Conservation (phyloP, 2,797 vertebrate genomes). For the Sandelia bainsii region DNA sequence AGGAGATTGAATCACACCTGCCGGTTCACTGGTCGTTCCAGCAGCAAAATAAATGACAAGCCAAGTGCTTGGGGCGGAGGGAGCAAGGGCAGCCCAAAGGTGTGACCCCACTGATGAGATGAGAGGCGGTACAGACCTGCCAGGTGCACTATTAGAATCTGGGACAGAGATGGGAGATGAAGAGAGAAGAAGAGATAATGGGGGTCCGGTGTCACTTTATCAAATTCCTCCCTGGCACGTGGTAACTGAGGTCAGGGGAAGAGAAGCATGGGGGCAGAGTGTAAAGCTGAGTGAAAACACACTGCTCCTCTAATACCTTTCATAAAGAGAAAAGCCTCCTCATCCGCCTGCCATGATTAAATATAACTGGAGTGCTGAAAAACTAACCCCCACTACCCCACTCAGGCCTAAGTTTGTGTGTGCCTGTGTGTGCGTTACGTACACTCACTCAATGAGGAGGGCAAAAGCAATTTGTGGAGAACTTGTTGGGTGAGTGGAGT, state of each 20-base stretch:
- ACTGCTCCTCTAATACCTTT: conserved; percentile 82
- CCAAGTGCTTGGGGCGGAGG: conserved; percentile 58
- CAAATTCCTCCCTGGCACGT: conserved; percentile 82
- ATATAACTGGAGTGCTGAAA: conserved; percentile 77
- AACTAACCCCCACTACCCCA: conserved; percentile 73
- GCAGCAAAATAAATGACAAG: conserved; percentile 79
- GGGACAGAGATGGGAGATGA: conserved; percentile 67
- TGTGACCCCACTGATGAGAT: conserved; percentile 83
- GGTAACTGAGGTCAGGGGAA: conserved; percentile 82
- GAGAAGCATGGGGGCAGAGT: conserved; percentile 77
- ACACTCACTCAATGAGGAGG: conserved; percentile 79
- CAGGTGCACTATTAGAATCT: conserved; percentile 76
- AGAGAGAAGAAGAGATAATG: conserved; percentile 60
- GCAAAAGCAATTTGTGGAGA: conserved; percentile 94
- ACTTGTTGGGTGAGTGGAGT: conserved; percentile 88
- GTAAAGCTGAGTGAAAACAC: conserved; percentile 85
- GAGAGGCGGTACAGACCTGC: conserved; percentile 76
- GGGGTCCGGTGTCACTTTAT: conserved; percentile 80
- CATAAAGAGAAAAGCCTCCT: conserved; percentile 85
- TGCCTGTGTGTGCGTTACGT: conserved; percentile 54
- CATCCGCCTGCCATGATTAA: conserved; percentile 83
- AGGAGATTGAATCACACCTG: conserved; percentile 76
- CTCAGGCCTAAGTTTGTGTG: conserved; percentile 65
- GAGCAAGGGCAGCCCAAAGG: conserved; percentile 71
- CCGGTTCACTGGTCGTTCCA: conserved; percentile 57